Conservation (phyloP, 2,113 vertebrate genomes). For the Cochlearius cochlearius region DNA sequence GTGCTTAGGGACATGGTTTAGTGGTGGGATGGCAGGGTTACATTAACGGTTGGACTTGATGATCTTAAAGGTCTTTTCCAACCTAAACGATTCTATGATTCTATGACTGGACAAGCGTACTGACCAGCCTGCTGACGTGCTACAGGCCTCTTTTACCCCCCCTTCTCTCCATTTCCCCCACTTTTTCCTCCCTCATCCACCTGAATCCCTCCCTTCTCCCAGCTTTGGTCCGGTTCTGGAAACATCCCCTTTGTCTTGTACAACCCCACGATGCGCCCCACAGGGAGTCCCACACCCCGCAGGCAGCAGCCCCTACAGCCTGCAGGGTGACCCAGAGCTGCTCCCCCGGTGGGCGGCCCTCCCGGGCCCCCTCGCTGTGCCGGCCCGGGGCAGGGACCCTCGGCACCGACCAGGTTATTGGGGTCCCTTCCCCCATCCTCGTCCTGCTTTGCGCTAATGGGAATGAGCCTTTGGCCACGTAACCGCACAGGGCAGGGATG, state of each 20-base stretch:
- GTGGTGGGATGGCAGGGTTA: too few species aligned
- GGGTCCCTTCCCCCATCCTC: background rate
- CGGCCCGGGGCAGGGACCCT: background rate
- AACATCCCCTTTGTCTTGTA: accelerated
- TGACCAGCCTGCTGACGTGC: background rate
- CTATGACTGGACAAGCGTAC: accelerated
- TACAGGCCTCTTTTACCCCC: background rate
- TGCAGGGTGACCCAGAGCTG: background rate
- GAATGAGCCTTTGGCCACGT: too few species aligned
- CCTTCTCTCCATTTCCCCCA: background rate
- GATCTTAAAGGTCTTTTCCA: too few species aligned
- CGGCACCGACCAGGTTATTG: accelerated
- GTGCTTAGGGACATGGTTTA: too few species aligned
- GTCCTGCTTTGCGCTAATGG: too few species aligned
- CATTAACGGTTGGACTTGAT: too few species aligned
- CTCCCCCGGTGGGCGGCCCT: background rate
- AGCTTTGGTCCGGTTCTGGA: background rate
- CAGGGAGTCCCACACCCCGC: accelerated
- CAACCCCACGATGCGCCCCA: background rate
- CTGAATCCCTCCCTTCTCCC: background rate
- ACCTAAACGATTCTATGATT: too few species aligned
- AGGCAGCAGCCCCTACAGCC: accelerated
- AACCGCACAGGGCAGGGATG: accelerated
- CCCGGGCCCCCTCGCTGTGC: accelerated
- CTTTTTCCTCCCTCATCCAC: background rate